A percentile compares a stretch with the other conserved stretches of the same genome.
phyloP scores from a whole-genome alignment of 1,140 invertebrate species.

The Popillia japonica region DNA sequence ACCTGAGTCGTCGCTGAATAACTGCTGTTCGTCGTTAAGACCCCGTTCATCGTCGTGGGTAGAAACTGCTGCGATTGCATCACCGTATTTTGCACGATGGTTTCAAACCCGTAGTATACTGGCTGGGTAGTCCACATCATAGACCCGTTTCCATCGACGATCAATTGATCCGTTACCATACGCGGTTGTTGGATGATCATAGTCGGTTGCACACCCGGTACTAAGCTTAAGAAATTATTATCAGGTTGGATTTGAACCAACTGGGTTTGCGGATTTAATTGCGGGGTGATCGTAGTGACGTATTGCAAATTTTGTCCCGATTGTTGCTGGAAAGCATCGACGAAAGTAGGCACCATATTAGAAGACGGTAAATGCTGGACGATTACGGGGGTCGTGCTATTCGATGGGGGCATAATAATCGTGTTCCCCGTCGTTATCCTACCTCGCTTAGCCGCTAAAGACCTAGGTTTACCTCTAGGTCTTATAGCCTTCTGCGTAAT shows the following conservation, averaged over 20 bases:
- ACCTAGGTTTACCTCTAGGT: slow-evolving; percentile 45
- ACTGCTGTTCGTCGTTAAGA: slow-evolving; percentile 78
- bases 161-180: slow-evolving; percentile 53
- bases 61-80: slow-evolving; percentile 86
- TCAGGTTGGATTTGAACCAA: slow-evolving; percentile 64
- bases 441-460: slow-evolving; percentile 49
- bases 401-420: slow-evolving; percentile 56
- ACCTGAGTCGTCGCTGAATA: slow-evolving; percentile 83
- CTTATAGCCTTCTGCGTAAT: slow-evolving; percentile 47
- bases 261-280: slow-evolving; percentile 58
- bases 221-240: slow-evolving; percentile 71
- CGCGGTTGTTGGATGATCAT: slow-evolving; percentile 57
- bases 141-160: slow-evolving; percentile 57
- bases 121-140: slow-evolving; percentile 62
- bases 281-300: slow-evolving; percentile 71
- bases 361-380: slow-evolving; percentile 72
- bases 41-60: slow-evolving; percentile 77
- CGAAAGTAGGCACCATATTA: slow-evolving; percentile 73
- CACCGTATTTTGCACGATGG: slow-evolving; percentile 84
- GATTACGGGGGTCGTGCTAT: slow-evolving; percentile 64
- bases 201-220: slow-evolving; percentile 69
- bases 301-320: slow-evolving; percentile 75
- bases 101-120: slow-evolving; percentile 82
- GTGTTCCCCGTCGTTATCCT: slow-evolving; percentile 35
- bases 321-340: slow-evolving; percentile 71